Base-by-base conservation (phyloP, 2,113 vertebrate genomes). In the Microtus montanus region DNA sequence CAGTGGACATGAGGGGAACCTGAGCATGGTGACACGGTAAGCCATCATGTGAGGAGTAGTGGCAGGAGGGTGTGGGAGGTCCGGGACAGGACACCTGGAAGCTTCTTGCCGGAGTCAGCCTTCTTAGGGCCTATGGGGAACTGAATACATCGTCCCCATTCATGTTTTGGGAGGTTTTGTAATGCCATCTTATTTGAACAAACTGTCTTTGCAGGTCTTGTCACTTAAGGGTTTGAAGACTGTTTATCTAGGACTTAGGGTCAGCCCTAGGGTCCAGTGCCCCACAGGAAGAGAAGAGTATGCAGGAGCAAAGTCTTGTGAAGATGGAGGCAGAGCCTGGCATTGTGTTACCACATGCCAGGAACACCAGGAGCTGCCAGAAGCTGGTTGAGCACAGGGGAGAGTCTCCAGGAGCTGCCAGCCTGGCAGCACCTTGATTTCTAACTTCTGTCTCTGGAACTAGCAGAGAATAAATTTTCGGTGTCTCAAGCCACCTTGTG, bases 321-420 rank as follows among this genome's bases (percentile, higher is more conserved):
- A 33, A 41, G 47, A 35, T 0, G 2, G 70, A 90, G 75, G 22
- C 24, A 19, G 64, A 47, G 54, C n/a, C 47, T 12, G 71, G 14
- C 80, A 8, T 26, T 26, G 20, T 1, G 11, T 0, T 35, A 44
- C 70, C 24, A 3, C 0, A 17, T 10, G 35, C 35, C 12, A 7
- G 87, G 71, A 24, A 30, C 0, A 7, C 33, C 0, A 2, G 47
- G 41, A 73, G 64, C 20, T 35, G 3, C 17, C 35, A 12, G 70
- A 61, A 13, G 10, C 33, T 14, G 70, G 54, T 58, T 52, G 82
- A 68, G 75, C 44, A 28, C 14, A 12, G 49, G 30, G 47, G 20
- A 35, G 12, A 28, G 41, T 71, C 7, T 54, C 30, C 13, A 28
- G 17, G 70, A 47, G 30, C 11, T n/a, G 58, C 20, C 1, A 6